Conservation (phyloP, 2,797 vertebrate genomes). For the Danio jaintianensis region DNA sequence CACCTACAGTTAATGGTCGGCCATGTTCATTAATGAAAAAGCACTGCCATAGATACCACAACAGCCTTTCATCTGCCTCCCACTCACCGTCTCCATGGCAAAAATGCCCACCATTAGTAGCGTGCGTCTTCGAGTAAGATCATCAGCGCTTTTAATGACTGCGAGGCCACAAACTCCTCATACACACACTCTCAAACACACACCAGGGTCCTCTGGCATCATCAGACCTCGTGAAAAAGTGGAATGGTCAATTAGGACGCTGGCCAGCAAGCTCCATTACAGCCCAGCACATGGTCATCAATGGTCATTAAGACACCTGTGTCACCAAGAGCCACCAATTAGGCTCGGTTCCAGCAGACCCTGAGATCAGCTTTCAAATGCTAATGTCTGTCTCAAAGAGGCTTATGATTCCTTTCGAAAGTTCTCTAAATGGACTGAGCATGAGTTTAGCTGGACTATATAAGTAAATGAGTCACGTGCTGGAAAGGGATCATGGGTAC, state of each 20-base stretch:
- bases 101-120: constrained; percentile 58
- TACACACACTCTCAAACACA: constrained; percentile 44
- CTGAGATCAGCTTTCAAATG: constrained; percentile 55
- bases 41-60: constrained; percentile 45
- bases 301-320: constrained; percentile 61
- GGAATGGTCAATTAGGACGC: constrained; percentile 60
- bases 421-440: constrained; percentile 27
- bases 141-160: constrained; percentile 63
- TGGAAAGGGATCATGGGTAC: background rate
- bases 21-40: constrained; percentile 54
- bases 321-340: constrained; percentile 61
- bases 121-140: constrained; percentile 46
- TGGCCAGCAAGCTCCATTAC: constrained; percentile 50
- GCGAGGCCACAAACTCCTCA: constrained; percentile 41
- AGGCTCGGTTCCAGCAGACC: constrained; percentile 48
- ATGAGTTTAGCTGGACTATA: background rate
- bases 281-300: constrained; percentile 53
- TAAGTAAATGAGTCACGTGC: background rate
- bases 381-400: constrained; percentile 45
- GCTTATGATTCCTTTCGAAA: constrained; percentile 9
- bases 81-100: constrained; percentile 54
- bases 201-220: constrained; percentile 33
- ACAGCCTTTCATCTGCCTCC: constrained; percentile 54
- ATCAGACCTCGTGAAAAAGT: constrained; percentile 27
- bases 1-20: constrained; percentile 39